These are phyloP conservation scores for Drosophila gunungcola DNA, from an alignment of 1,140 invertebrate species.

Conservation along the genomic window DNA sequence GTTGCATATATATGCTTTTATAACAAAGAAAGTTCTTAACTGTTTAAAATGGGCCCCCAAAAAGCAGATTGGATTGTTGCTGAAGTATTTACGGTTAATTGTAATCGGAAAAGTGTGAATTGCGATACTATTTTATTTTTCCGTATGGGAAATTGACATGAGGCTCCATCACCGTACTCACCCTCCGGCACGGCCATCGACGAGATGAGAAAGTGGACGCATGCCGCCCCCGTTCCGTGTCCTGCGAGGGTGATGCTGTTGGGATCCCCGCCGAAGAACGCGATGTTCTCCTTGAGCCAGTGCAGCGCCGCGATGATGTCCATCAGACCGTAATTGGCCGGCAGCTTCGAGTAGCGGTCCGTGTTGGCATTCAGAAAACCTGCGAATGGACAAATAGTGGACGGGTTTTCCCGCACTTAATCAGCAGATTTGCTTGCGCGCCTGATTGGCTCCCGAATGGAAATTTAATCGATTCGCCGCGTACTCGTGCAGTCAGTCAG, in stretches of 20 bases:
- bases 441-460: conserved; percentile 59
- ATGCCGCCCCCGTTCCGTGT: conserved; percentile 97
- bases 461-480: conserved; percentile 63
- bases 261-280: conserved; percentile 95
- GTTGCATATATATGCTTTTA: too few species aligned
- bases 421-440: conserved; percentile 48
- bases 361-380: conserved; percentile 95
- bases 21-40: too few species aligned
- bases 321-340: conserved; percentile 97
- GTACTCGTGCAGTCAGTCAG: conserved; percentile 28
- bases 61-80: too few species aligned
- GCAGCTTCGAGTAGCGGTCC: conserved; percentile 91
- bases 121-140: too few species aligned
- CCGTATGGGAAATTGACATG: neutral
- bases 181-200: conserved; percentile 96
- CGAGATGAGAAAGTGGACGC: conserved; percentile 96
- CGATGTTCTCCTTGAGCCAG: conserved; percentile 97
- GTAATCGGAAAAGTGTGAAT: too few species aligned
- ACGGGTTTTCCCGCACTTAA: conserved; percentile 48
- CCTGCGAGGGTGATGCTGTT: conserved; percentile 97
- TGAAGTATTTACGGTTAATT: too few species aligned
- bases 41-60: too few species aligned
- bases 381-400: conserved; percentile 81
- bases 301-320: conserved; percentile 97
- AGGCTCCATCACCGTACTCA: conserved; percentile 85